Base-by-base conservation (phyloP, 2,797 vertebrate species). In the Chromobotia macracanthus region DNA sequence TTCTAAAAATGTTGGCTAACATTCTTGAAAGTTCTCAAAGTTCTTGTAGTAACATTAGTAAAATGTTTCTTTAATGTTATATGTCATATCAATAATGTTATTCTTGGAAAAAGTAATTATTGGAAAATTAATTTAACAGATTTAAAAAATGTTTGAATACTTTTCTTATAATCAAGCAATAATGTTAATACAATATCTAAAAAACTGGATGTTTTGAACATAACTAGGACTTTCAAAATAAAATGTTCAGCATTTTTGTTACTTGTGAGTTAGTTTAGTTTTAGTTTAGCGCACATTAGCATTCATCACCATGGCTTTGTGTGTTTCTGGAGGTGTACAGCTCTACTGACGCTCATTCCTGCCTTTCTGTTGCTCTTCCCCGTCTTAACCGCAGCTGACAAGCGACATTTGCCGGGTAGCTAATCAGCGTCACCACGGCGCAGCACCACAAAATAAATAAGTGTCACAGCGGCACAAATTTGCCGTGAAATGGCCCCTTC, bases 401-500 rank as follows among this genome's bases (percentile, higher is more conserved):
- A 70, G 77, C 38, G 19, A 72, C 50, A 83, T 85, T 86, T 81
- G 77, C 79, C 23, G 13, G 79, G 63, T 79, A 82, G 67, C 76
- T 58, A 77, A 69, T 78, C 75, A 61, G 55, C 55, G 72, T 25
- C 28, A 5, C 71, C 44, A 38, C 31, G 58, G 73, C 56, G 46
- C 64, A 58, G 50, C 64, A 58, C 77, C 77, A 55, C 67, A 61
- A 83, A 77, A 70, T 77, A 77, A 70, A 85, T 80, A 79, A 72
- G 48, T 61, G 53, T 56, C 41, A 60, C 46, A 25, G 83, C 58
- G 84, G 90, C 89, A 87, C 84, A 86, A 82, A 87, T 89, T 68
- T 88, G 86, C 89, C 87, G 86, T 92, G 90, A 92, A 93, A 92
- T 92, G 87, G 90, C 86, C 89, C 84, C 84, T 89, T 91, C 87